Evolutionary conservation across 2,888 invertebrate species (phyloP).

Genomic region (Mylabris sibirica): DNA sequence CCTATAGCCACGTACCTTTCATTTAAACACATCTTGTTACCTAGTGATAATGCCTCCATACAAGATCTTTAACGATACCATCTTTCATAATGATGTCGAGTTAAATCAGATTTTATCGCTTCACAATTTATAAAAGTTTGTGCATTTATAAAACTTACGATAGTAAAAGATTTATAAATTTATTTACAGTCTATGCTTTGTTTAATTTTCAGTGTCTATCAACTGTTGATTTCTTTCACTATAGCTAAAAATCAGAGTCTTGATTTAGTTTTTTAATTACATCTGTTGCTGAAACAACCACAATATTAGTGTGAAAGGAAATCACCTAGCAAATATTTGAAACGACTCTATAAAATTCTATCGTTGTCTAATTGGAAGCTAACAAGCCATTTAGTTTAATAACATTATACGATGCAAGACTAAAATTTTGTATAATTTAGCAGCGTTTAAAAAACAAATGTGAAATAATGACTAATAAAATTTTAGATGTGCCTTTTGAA

Average conservation of each 20-base stretch:
- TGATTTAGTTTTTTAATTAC: slow-evolving; percentile 2
- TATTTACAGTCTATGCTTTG: background rate
- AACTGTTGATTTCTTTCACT: background rate
- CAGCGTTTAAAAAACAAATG: background rate
- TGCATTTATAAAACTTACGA: background rate
- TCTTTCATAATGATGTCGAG: slow-evolving; percentile 2
- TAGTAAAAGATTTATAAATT: background rate
- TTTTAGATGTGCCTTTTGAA: background rate
- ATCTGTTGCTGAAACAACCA: slow-evolving; percentile 7
- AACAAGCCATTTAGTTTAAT: slow-evolving; percentile 4
- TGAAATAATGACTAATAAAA: background rate
- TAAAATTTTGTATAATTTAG: background rate
- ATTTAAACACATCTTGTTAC: slow-evolving; percentile 9
- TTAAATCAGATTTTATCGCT: slow-evolving; percentile 9
- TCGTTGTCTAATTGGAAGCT: slow-evolving; percentile 3
- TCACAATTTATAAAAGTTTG: slow-evolving; percentile 1
- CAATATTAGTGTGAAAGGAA: background rate
- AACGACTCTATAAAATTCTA: background rate
- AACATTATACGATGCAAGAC: background rate
- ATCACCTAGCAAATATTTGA: background rate
- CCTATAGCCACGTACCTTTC: slow-evolving; percentile 1
- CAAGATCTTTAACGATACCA: slow-evolving; percentile 2
- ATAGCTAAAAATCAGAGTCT: background rate
- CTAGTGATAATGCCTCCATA: slow-evolving; percentile 5
- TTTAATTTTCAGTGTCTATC: background rate